Evolutionary conservation across 2,797 vertebrate species (phyloP).

Genomic region (Premnoplex brunnescens): DNA sequence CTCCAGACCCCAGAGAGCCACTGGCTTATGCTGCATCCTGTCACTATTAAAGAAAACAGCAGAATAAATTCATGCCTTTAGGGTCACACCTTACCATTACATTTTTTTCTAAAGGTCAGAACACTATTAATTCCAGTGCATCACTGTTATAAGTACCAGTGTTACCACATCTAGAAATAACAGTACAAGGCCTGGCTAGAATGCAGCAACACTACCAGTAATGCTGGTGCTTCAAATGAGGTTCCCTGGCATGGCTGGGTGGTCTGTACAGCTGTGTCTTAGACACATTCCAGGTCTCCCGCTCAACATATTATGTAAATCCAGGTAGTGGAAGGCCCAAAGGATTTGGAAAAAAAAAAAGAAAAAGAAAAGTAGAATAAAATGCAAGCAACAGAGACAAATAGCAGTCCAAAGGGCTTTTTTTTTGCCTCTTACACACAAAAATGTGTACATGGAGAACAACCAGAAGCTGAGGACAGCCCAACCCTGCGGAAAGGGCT

Average conservation of each 20-base stretch:
- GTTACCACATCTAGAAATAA: neutral
- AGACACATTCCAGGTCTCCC: neutral
- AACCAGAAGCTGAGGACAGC: neutral
- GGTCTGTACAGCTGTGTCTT: neutral
- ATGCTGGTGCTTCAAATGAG: neutral
- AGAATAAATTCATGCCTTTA: neutral
- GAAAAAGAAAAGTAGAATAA: neutral
- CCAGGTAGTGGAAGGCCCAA: neutral
- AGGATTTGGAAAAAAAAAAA: neutral
- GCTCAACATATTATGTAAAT: neutral
- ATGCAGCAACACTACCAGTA: neutral
- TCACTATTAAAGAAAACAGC: neutral
- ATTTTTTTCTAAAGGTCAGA: neutral
- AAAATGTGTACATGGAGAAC: neutral
- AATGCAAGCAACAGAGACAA: neutral
- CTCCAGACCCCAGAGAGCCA: neutral
- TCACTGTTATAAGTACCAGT: neutral
- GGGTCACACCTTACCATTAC: neutral
- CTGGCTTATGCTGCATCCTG: neutral
- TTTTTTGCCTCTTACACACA: neutral
- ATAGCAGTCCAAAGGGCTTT: neutral
- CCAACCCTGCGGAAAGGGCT: neutral
- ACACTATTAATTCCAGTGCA: neutral
- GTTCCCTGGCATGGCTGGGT: neutral
- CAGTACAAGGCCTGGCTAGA: neutral